These are phyloP conservation scores for Malthinus flaveolus DNA, from an alignment of 2,888 invertebrate species.

Conservation along the genomic window DNA sequence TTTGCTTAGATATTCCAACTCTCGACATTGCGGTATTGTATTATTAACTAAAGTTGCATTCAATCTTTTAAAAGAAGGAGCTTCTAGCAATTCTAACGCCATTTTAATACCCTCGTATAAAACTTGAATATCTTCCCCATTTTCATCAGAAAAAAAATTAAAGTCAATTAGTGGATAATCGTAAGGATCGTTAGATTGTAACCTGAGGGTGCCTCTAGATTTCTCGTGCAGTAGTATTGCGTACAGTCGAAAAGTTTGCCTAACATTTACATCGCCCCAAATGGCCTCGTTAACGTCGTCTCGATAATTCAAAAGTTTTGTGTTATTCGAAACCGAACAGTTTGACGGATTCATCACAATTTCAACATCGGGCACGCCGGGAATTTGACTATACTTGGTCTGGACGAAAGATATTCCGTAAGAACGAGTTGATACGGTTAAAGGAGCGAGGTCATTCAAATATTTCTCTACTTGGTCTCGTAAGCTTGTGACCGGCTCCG, in stretches of 20 bases:
- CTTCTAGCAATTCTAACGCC: constrained; percentile 53
- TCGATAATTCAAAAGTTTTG: constrained; percentile 8
- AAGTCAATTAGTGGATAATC: constrained; percentile 67
- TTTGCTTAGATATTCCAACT: constrained; percentile 18
- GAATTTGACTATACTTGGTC: constrained; percentile 7
- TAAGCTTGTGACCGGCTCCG: constrained; percentile 2
- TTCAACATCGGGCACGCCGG: constrained; percentile 26
- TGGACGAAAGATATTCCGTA: constrained; percentile 24
- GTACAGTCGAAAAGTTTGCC: constrained; percentile 45
- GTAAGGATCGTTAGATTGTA: constrained; percentile 62
- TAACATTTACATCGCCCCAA: constrained; percentile 11
- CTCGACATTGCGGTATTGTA: constrained; percentile 18
- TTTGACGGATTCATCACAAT: constrained; percentile 18
- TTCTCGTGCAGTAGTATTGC: constrained; percentile 57
- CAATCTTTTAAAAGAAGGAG: constrained; percentile 57
- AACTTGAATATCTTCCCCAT: constrained; percentile 60
- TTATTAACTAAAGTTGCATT: constrained; percentile 51
- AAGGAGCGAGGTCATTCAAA: constrained; percentile 30
- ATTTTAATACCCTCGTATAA: constrained; percentile 58
- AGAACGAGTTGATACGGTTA: constrained; percentile 23
- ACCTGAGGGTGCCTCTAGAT: constrained; percentile 56
- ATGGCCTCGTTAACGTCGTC: constrained; percentile 17
- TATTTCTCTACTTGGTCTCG: constrained; percentile 27
- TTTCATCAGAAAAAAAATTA: constrained; percentile 61
- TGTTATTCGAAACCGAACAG: neutral